Percentiles rank a stretch among this genome's conserved stretches.
These are phyloP conservation scores for Phainopepla nitens DNA, from an alignment of 2,113 vertebrate species.

Conservation along the genomic window DNA sequence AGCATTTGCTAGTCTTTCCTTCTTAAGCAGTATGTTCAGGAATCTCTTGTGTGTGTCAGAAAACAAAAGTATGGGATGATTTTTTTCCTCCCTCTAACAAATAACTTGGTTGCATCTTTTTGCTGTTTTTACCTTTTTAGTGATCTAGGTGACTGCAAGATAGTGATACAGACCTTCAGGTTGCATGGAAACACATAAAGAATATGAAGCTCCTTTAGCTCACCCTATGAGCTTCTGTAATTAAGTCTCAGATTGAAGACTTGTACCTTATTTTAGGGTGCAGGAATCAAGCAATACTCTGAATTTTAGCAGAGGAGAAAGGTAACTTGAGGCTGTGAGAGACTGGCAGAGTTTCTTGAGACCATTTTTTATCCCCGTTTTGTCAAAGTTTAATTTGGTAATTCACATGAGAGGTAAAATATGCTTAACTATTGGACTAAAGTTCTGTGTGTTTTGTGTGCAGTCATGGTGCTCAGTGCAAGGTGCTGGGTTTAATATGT, in stretches of 20 bases:
- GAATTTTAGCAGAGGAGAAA: not conserved
- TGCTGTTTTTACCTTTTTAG: not conserved
- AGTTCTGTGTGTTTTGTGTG: not conserved
- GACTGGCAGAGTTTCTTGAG: not conserved
- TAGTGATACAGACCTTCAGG: not conserved
- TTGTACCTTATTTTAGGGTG: not conserved
- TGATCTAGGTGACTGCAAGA: not conserved
- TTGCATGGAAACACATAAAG: not conserved
- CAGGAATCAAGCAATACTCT: not conserved
- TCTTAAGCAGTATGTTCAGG: not conserved
- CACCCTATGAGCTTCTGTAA: not conserved
- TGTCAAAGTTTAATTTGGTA: not conserved
- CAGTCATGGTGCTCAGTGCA: not conserved
- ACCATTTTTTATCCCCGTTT: not conserved
- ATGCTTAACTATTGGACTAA: not conserved
- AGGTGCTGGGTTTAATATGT: not conserved
- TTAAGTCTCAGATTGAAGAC: not conserved
- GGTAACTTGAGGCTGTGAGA: not conserved
- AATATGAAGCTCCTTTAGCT: not conserved
- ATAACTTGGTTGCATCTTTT: not conserved
- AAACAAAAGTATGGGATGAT: not conserved
- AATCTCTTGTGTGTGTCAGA: not conserved
- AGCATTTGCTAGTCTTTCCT: not conserved
- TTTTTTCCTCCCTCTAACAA: not conserved
- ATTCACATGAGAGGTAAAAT: not conserved